phyloP scores from a whole-genome alignment of 2,113 vertebrate species.

The Vireo altiloquus region DNA sequence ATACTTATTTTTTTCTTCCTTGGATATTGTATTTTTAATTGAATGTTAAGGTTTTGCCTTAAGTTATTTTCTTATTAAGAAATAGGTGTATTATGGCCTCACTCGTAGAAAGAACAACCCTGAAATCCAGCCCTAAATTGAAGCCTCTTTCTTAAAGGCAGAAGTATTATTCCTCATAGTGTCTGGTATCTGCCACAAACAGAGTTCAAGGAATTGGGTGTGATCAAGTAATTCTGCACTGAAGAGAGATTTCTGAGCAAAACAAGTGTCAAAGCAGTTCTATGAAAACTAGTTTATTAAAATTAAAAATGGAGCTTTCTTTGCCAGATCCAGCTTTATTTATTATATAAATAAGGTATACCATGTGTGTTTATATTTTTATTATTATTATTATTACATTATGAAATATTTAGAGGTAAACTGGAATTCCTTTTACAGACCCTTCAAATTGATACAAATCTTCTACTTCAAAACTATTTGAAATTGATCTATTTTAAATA shows the following conservation, averaged over 20 bases:
- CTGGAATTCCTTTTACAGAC: fast-evolving
- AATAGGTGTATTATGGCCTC: neutral
- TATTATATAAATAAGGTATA: neutral
- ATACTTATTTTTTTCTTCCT: neutral
- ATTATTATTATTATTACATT: neutral
- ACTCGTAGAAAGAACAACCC: neutral
- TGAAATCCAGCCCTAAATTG: neutral
- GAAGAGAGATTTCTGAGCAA: neutral
- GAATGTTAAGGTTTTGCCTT: neutral
- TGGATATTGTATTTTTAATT: neutral
- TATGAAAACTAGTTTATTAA: neutral
- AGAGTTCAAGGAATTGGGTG: neutral
- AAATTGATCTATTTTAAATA: neutral
- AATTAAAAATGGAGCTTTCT: neutral
- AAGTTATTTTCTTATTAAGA: neutral
- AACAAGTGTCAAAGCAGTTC: neutral
- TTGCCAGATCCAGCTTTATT: neutral
- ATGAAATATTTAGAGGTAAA: neutral
- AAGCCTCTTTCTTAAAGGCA: neutral
- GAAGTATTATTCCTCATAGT: neutral
- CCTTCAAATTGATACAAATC: neutral
- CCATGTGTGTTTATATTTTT: neutral
- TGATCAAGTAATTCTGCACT: neutral
- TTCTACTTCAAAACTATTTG: neutral
- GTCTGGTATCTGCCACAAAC: neutral